These are phyloP conservation scores for Platycnemis pennipes DNA, from an alignment of 2,888 invertebrate genomes.

Conservation along the genomic window DNA sequence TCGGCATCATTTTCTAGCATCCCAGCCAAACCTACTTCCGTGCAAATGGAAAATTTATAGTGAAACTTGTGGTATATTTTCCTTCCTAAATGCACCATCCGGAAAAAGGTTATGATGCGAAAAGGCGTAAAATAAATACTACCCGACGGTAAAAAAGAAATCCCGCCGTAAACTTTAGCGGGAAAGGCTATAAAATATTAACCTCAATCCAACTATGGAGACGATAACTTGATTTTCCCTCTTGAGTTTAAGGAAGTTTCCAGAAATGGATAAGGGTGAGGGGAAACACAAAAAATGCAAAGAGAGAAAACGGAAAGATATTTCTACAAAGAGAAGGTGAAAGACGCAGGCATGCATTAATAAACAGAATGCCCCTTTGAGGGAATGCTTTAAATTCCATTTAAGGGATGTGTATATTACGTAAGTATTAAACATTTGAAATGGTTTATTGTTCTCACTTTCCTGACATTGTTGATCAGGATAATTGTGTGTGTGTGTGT, in stretches of 20 bases:
- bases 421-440: too few species aligned
- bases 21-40: neutral
- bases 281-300: neutral
- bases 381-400: too few species aligned
- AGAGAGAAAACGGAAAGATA: neutral
- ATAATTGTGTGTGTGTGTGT: too few species aligned
- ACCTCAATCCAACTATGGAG: slow-evolving; percentile 41
- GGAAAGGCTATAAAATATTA: slow-evolving; percentile 31
- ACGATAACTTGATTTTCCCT: slow-evolving; percentile 23
- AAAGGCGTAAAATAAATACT: slow-evolving; percentile 2
- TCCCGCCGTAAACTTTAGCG: neutral
- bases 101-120: neutral
- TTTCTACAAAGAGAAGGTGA: neutral
- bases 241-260: neutral
- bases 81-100: neutral
- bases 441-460: too few species aligned
- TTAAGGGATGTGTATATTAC: too few species aligned
- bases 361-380: too few species aligned
- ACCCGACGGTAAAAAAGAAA: neutral
- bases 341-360: too few species aligned
- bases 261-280: neutral
- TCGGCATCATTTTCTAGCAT: neutral
- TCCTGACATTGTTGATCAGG: too few species aligned
- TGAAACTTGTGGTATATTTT: neutral
- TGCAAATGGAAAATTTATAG: neutral